Percentiles rank a stretch among this genome's conserved stretches.
Conservation (phyloP, 1,140 invertebrate species). For the Drosophila yakuba region DNA sequence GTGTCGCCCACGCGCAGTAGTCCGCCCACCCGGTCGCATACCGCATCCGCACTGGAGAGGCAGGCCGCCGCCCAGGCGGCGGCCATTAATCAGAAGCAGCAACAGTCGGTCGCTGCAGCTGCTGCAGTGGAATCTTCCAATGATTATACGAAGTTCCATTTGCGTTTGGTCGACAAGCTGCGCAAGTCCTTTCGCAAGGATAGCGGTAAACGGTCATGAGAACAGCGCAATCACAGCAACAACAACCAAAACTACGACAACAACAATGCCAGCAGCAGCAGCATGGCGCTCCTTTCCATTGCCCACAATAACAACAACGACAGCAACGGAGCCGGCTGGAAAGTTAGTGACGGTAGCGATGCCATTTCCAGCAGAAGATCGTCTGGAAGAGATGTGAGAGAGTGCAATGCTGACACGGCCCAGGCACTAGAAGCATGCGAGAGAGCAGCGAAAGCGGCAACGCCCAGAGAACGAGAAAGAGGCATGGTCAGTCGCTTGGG, state of each 20-base stretch:
- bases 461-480: conserved; percentile 1
- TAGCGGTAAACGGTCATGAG: conserved; percentile 85
- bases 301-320: conserved; percentile 35
- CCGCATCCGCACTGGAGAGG: conserved; percentile 65
- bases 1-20: conserved; percentile 87
- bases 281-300: conserved; percentile 10
- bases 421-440: neutral
- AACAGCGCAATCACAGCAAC: conserved; percentile 33
- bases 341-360: neutral
- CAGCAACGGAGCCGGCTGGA: neutral
- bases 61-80: conserved; percentile 86
- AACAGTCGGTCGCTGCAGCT: conserved; percentile 84
- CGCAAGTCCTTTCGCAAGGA: conserved; percentile 91
- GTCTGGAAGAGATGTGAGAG: neutral
- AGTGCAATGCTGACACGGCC: neutral
- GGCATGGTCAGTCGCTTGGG: conserved; percentile 59
- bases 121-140: conserved; percentile 68
- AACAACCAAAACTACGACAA: conserved; percentile 39
- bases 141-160: conserved; percentile 93
- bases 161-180: conserved; percentile 92
- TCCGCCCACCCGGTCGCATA: conserved; percentile 65
- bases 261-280: conserved; percentile 24
- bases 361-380: conserved; percentile 5
- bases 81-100: conserved; percentile 86
- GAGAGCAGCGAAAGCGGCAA: neutral